Percentiles rank a stretch among this genome's conserved stretches.
Evolutionary conservation across 2,888 invertebrate genomes (phyloP).

Genomic region (Prenolepis imparis): DNA sequence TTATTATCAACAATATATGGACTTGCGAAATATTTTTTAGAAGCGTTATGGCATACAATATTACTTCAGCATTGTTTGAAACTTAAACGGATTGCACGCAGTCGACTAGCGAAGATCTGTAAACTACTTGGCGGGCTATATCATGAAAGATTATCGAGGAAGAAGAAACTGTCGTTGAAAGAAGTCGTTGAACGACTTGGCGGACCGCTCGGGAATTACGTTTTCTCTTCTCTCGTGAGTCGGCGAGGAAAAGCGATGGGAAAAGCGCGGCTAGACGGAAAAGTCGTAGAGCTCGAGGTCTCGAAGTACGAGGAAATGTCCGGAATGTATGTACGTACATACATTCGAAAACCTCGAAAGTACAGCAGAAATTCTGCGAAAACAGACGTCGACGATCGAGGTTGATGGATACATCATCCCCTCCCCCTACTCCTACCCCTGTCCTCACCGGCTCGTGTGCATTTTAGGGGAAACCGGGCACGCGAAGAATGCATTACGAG

Average conservation of each 20-base stretch:
- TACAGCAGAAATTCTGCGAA: slow-evolving; percentile 40
- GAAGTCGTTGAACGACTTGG: slow-evolving; percentile 55
- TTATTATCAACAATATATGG: background rate
- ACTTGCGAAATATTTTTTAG: background rate
- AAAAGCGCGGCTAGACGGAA: slow-evolving; percentile 37
- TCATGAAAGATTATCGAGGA: slow-evolving; percentile 56
- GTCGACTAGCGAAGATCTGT: slow-evolving; percentile 29
- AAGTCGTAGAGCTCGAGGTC: slow-evolving; percentile 23
- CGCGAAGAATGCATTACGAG: slow-evolving; percentile 39
- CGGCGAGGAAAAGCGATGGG: background rate
- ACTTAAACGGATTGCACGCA: slow-evolving; percentile 43
- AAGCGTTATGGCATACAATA: background rate
- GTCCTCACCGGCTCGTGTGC: background rate
- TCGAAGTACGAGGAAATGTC: slow-evolving; percentile 9
- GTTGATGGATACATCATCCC: slow-evolving; percentile 33
- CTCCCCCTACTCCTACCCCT: too few relatives aligned
- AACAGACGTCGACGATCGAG: slow-evolving; percentile 48
- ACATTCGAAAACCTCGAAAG: slow-evolving; percentile 24
- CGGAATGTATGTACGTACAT: slow-evolving; percentile 28
- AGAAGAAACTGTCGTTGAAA: slow-evolving; percentile 55
- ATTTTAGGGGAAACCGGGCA: slow-evolving; percentile 23
- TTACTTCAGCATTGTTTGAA: slow-evolving; percentile 33
- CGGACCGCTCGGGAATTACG: slow-evolving; percentile 39
- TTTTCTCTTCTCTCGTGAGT: slow-evolving; percentile 5
- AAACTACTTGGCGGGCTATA: slow-evolving; percentile 46